These are phyloP conservation scores for Muscina levida DNA, from an alignment of 2,888 invertebrate genomes.

Conservation along the genomic window DNA sequence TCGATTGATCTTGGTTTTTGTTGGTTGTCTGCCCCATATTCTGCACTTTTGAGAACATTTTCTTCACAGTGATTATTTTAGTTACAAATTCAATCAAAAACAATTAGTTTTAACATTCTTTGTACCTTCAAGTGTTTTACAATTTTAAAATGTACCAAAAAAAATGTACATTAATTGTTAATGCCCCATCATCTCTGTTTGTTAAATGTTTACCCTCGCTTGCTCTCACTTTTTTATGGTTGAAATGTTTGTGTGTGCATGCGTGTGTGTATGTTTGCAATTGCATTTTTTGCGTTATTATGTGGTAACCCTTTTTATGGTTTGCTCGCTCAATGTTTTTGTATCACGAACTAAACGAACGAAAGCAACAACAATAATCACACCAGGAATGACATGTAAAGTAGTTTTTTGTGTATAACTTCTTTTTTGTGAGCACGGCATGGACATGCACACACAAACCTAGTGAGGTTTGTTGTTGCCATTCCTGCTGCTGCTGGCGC, in stretches of 20 bases:
- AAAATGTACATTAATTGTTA: too few species aligned
- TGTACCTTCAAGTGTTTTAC: too few species aligned
- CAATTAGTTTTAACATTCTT: too few species aligned
- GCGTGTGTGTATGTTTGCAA: slow-evolving; percentile 10
- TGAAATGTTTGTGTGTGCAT: background rate
- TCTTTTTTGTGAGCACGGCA: slow-evolving; percentile 48
- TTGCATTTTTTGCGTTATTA: slow-evolving; percentile 17
- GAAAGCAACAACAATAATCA: slow-evolving; percentile 49
- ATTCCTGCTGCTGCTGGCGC: slow-evolving; percentile 29
- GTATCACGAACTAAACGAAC: too few species aligned
- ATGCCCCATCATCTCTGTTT: too few species aligned
- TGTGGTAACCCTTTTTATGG: slow-evolving; percentile 51
- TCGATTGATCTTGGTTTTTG: too few species aligned
- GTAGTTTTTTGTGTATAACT: slow-evolving; percentile 61
- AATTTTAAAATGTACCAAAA: too few species aligned
- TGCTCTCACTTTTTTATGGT: background rate
- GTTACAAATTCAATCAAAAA: too few species aligned
- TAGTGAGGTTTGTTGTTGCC: background rate
- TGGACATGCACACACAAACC: too few species aligned
- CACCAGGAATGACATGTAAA: slow-evolving; percentile 54
- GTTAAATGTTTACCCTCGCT: background rate
- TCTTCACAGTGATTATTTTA: too few species aligned
- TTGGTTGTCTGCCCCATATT: too few species aligned
- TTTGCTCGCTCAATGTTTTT: slow-evolving; percentile 1
- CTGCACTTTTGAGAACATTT: too few species aligned